These are phyloP conservation scores for Hipparchia semele DNA, from an alignment of 2,888 invertebrate genomes.

Conservation along the genomic window DNA sequence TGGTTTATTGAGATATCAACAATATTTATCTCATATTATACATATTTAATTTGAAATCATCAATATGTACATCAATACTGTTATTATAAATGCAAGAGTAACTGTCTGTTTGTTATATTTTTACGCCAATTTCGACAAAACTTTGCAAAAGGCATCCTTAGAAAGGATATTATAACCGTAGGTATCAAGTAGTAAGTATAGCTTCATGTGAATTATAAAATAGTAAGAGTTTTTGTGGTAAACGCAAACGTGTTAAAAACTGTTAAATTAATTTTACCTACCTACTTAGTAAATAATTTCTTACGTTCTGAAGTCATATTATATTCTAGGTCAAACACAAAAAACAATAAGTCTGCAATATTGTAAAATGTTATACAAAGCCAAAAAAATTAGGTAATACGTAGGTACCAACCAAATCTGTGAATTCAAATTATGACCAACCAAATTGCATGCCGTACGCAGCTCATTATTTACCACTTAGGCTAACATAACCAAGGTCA, in stretches of 20 bases:
- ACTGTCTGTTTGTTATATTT: too few species aligned
- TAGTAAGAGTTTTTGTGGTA: too few species aligned
- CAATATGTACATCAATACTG: not conserved
- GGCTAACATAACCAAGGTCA: constrained; percentile 40
- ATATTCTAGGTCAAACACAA: not conserved
- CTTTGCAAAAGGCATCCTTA: too few species aligned
- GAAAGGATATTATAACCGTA: too few species aligned
- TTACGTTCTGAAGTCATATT: not conserved
- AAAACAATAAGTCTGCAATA: not conserved
- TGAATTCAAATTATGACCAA: not conserved
- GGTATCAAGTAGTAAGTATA: too few species aligned
- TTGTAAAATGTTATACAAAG: not conserved
- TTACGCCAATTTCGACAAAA: too few species aligned
- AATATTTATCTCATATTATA: not conserved
- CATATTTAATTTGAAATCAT: not conserved
- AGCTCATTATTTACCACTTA: constrained; percentile 18
- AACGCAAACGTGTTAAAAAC: not conserved
- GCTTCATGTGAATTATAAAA: too few species aligned
- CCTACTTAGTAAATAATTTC: not conserved
- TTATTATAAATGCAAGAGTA: too few species aligned
- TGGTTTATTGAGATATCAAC: not conserved
- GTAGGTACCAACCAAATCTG: not conserved
- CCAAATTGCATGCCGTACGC: not conserved
- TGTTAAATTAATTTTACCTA: not conserved
- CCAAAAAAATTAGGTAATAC: not conserved